Evolutionary conservation across 2,888 invertebrate species (phyloP).

Genomic region (Polietes domitor): DNA sequence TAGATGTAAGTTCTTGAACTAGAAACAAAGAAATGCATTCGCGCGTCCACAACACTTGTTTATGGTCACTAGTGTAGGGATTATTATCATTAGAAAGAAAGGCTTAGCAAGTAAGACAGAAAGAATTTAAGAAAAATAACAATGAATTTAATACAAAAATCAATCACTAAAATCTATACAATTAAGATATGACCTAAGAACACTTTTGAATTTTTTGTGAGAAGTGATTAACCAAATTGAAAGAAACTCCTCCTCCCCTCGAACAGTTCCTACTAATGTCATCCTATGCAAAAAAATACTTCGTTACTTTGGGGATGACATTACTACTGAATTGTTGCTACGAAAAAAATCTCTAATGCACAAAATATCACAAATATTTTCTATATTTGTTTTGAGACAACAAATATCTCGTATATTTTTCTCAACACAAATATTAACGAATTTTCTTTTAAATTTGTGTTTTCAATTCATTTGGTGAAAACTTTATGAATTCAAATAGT

Average conservation of each 20-base stretch:
- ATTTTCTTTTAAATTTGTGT: neutral
- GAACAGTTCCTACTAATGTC: constrained; percentile 46
- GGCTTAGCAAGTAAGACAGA: neutral
- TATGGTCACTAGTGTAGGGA: constrained; percentile 29
- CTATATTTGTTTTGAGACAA: neutral
- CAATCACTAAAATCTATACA: constrained; percentile 12
- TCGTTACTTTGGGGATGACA: constrained; percentile 22
- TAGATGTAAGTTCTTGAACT: neutral
- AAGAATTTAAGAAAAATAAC: constrained; percentile 31
- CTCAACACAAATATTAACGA: neutral
- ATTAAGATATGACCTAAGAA: neutral
- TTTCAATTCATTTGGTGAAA: neutral
- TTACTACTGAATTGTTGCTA: constrained; percentile 53
- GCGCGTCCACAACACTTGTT: constrained; percentile 42
- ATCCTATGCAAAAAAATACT: neutral
- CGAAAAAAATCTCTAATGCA: constrained; percentile 30
- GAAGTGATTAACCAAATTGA: constrained; percentile 5
- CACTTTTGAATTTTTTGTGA: neutral
- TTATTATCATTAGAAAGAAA: neutral
- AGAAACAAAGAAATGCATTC: neutral
- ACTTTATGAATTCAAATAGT: neutral
- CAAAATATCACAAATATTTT: neutral
- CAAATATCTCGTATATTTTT: constrained; percentile 6
- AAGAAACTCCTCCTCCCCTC: neutral
- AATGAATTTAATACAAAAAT: constrained; percentile 58